Base-by-base conservation (phyloP, 2,888 invertebrate genomes). In the Phytoseiulus persimilis region DNA sequence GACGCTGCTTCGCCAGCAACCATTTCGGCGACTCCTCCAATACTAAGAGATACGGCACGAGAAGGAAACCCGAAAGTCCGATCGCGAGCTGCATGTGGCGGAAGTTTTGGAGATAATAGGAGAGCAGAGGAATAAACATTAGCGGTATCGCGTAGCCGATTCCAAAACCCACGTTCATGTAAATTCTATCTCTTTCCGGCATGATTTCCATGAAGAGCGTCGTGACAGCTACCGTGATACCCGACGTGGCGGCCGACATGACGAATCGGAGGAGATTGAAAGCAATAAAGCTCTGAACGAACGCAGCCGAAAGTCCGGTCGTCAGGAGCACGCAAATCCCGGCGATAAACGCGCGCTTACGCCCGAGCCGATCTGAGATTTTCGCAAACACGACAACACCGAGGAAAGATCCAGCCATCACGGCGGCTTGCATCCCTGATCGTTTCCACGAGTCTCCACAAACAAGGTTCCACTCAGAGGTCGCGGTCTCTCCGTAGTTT, bases 161-260 rank as follows among this genome's bases (percentile, higher is more conserved):
- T 14, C 83, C 83, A 28, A 83, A 83, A 32, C 83, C 83, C 32
- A 83, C 83, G 83, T 83, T 83, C 83, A 83, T 83, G 33, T 83
- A 83, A 31, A 83, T 83, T 33, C 83, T 9, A 83, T 83, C 87
- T 33, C 33, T 87, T 18, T 87, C 87, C 32, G 33, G 33, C 32
- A 87, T 87, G 45, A 87, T 87, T 45, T 87, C 33, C 87, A 87
- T 31, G 45, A 87, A 87, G 33, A 87, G 32, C 23, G 33, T 33
- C 0, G 45, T 32, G 5, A 87, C 87, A 1, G 39, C 87, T 5
- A 87, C 87, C 11, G 32, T 31, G n/a, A 87, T n/a, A 0, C 33
- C 33, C 33, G 87, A 31, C 33, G 31, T n/a, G n/a, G 87, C 32
- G 14, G n/a, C 33, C n/a, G 33, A 87, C 87, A 33, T 87, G 5